Percentiles rank a stretch among this genome's conserved stretches.
These are phyloP conservation scores for Samia ricini DNA, from an alignment of 1,140 invertebrate species.

Conservation along the genomic window DNA sequence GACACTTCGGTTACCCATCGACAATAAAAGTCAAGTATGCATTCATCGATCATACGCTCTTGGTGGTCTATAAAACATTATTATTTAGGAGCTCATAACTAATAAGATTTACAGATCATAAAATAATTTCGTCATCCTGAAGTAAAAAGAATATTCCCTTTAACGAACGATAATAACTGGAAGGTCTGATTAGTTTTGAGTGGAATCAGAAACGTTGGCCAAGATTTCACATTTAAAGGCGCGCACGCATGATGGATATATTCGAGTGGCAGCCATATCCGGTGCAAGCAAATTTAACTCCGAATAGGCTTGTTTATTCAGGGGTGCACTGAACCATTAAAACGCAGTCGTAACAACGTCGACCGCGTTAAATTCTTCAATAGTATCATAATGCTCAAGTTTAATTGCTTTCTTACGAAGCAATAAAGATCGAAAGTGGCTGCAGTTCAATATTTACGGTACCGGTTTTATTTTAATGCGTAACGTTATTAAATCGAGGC, in stretches of 20 bases:
- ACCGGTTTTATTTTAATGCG: constrained; percentile 43
- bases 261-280: constrained; percentile 71
- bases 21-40: constrained; percentile 61
- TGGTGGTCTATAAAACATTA: constrained; percentile 68
- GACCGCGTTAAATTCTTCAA: constrained; percentile 73
- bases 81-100: constrained; percentile 73
- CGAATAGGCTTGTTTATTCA: constrained; percentile 72
- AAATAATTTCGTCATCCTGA: constrained; percentile 54
- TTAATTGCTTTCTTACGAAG: constrained; percentile 73
- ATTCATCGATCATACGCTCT: constrained; percentile 58
- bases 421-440: constrained; percentile 63
- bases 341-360: constrained; percentile 51
- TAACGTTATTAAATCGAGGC: constrained; percentile 45
- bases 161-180: constrained; percentile 14
- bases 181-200: constrained; percentile 17
- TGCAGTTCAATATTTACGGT: constrained; percentile 54
- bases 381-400: constrained; percentile 72
- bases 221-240: constrained; percentile 49
- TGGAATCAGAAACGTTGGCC: constrained; percentile 34
- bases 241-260: constrained; percentile 52
- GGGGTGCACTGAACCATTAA: constrained; percentile 75
- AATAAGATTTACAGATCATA: constrained; percentile 65
- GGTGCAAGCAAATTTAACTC: constrained; percentile 73
- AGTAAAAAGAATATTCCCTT: constrained; percentile 40
- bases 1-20: constrained; percentile 44